A percentile compares a stretch with the other conserved stretches of the same genome.
Evolutionary conservation across 2,113 vertebrate species (phyloP).

Genomic region (Prinia subflava): DNA sequence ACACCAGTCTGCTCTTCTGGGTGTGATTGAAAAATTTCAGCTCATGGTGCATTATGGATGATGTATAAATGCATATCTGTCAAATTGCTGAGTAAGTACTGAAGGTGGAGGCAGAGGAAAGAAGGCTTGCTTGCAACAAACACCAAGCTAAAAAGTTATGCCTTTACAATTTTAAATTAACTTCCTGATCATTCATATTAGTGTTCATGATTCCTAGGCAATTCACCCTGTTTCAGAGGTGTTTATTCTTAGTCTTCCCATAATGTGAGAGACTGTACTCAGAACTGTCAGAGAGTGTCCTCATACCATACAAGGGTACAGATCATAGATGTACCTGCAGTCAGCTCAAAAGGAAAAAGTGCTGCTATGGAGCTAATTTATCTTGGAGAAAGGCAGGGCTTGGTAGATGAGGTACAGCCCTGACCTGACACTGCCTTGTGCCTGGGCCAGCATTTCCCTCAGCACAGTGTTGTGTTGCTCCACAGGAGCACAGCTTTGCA

Average conservation of each 20-base stretch:
- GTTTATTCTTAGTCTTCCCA: neutral
- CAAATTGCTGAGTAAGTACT: neutral
- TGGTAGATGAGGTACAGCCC: neutral
- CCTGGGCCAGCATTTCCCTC: neutral
- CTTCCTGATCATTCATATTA: neutral
- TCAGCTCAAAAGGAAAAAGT: neutral
- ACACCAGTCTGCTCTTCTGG: neutral
- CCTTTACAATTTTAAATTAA: neutral
- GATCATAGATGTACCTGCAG: neutral
- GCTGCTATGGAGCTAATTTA: neutral
- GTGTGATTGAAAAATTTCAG: neutral
- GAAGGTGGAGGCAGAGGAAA: neutral
- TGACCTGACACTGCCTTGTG: neutral
- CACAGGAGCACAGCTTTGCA: neutral
- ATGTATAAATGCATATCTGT: neutral
- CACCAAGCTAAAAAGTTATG: neutral
- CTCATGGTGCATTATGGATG: neutral
- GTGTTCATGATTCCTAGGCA: neutral
- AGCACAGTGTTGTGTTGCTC: neutral
- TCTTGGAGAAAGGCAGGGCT: neutral
- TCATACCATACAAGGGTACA: accelerated
- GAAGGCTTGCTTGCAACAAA: neutral
- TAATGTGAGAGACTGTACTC: accelerated
- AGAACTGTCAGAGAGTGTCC: neutral
- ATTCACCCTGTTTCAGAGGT: neutral